Conservation (phyloP, 2,797 vertebrate species). For the Mionectes olivaceus region DNA sequence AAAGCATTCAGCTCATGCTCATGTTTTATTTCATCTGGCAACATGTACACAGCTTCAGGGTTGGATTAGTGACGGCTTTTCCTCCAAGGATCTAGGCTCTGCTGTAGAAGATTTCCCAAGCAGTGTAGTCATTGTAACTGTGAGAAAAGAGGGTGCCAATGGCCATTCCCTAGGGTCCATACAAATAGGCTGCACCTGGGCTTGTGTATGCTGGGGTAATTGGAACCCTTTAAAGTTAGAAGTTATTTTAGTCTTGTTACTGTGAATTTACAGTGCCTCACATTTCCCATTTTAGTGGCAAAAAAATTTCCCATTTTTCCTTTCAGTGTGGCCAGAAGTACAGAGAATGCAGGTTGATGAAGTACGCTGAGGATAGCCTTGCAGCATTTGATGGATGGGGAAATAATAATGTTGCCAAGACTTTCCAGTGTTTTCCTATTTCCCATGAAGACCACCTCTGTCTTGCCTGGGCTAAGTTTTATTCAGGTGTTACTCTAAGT, state of each 20-base stretch:
- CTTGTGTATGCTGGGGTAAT: not conserved
- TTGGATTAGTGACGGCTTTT: not conserved
- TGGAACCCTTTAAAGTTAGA: not conserved
- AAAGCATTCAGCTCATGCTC: not conserved
- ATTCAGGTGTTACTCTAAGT: not conserved
- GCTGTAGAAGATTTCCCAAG: not conserved
- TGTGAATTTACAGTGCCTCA: not conserved
- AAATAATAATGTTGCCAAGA: not conserved
- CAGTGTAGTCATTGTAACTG: not conserved
- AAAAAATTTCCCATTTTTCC: no score
- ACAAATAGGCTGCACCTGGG: not conserved
- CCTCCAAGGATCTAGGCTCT: not conserved
- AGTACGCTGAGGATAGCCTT: not conserved
- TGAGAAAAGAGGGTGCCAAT: not conserved
- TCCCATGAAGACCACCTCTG: not conserved
- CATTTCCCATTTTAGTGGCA: not conserved
- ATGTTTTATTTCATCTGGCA: slow-evolving; percentile 16
- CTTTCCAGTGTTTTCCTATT: not conserved
- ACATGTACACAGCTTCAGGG: not conserved
- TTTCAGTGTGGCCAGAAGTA: not conserved
- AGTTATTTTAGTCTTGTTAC: not conserved
- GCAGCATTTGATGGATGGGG: not conserved
- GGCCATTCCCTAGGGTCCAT: not conserved
- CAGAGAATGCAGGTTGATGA: not conserved
- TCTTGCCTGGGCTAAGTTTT: not conserved